Evolutionary conservation across 2,888 invertebrate species (phyloP).

Genomic region (Nomada flava): DNA sequence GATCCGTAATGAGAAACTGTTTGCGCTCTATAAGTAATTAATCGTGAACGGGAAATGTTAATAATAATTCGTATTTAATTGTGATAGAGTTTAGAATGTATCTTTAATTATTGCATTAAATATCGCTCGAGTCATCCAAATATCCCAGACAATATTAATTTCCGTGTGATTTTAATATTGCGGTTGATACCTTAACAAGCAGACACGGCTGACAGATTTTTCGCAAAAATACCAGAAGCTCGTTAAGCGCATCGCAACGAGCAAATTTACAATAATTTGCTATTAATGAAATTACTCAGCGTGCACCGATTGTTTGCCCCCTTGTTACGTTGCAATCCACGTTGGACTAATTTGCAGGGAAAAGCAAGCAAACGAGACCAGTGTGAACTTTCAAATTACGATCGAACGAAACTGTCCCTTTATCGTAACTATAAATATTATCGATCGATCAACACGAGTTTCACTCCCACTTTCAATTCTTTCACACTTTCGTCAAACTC

Average conservation of each 20-base stretch:
- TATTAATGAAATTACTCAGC: slow-evolving; percentile 66
- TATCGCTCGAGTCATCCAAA: not conserved
- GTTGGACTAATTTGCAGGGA: slow-evolving; percentile 43
- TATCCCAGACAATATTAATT: slow-evolving; percentile 21
- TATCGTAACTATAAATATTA: slow-evolving; percentile 30
- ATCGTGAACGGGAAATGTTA: too few relatives aligned
- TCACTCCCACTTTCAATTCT: too few relatives aligned
- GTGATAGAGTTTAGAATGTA: too few relatives aligned
- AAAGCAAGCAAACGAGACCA: slow-evolving; percentile 43
- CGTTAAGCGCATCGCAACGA: slow-evolving; percentile 47
- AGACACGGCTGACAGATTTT: slow-evolving; percentile 27
- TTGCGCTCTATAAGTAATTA: too few relatives aligned
- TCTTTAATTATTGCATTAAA: not conserved
- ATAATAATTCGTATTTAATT: too few relatives aligned
- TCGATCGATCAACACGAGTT: slow-evolving; percentile 4
- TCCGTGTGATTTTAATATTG: slow-evolving; percentile 21
- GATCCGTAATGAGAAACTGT: too few relatives aligned
- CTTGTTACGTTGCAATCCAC: slow-evolving; percentile 41
- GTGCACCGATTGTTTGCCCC: slow-evolving; percentile 52
- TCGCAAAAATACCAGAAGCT: slow-evolving; percentile 35
- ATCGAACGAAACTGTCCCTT: not conserved
- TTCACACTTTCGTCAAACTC: too few relatives aligned
- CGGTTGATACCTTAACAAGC: not conserved
- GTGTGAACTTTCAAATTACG: slow-evolving; percentile 44
- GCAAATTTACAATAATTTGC: slow-evolving; percentile 70